A percentile compares a stretch with the other conserved stretches of the same genome.
Conservation (phyloP, 1,140 invertebrate species). For the Drosophila willistoni region DNA sequence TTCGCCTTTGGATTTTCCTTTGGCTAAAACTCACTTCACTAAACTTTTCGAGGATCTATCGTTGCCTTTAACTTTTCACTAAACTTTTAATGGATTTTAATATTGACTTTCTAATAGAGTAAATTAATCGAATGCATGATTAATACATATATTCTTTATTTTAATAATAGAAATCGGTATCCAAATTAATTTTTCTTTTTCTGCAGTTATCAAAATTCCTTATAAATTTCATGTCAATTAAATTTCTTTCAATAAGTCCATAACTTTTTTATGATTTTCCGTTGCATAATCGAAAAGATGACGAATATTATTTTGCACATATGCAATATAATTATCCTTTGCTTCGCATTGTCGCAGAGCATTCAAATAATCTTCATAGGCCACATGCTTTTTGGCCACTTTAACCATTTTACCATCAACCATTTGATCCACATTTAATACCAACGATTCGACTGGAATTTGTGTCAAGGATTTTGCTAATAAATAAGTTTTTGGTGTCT, state of each 20-base stretch:
- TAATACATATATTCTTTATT: not conserved
- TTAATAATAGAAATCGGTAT: not conserved
- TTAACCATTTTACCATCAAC: not conserved
- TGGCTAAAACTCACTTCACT: too few species aligned
- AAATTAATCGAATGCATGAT: too few species aligned
- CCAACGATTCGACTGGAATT: not conserved
- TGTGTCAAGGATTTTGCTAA: not conserved
- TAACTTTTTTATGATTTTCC: not conserved
- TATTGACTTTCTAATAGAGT: too few species aligned
- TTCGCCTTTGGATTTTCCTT: too few species aligned
- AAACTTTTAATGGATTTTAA: too few species aligned
- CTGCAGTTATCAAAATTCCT: too few species aligned
- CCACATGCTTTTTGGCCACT: not conserved
- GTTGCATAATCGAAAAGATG: not conserved
- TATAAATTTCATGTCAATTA: not conserved
- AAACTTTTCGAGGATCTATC: too few species aligned
- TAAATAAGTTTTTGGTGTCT: not conserved
- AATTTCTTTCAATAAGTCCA: not conserved
- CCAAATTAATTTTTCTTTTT: not conserved
- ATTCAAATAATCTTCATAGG: not conserved
- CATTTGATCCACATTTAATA: not conserved
- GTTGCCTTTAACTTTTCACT: too few species aligned
- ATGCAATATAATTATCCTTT: not conserved
- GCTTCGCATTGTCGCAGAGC: not conserved
- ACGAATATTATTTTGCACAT: not conserved